Evolutionary conservation across 2,888 invertebrate species (phyloP).

Genomic region (Epicampocera succincta): DNA sequence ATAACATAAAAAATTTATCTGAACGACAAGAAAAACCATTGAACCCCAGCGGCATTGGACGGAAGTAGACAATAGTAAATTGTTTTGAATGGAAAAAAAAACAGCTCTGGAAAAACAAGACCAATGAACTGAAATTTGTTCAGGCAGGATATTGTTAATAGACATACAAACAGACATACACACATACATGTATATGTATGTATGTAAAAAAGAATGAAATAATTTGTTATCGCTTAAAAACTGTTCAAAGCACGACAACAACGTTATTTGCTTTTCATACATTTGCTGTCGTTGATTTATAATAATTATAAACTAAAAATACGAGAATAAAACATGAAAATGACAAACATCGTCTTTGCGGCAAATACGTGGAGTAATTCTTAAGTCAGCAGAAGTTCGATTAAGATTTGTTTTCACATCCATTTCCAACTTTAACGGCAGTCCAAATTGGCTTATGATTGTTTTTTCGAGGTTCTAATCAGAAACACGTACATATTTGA

Average conservation of each 20-base stretch:
- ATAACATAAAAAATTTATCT: neutral
- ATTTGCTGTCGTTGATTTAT: constrained; percentile 58
- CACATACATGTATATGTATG: constrained; percentile 3
- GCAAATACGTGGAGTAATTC: neutral
- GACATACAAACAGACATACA: too few relatives aligned
- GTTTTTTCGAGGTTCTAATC: too few relatives aligned
- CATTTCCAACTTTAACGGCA: too few relatives aligned
- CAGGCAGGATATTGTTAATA: constrained; percentile 17
- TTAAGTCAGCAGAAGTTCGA: too few relatives aligned
- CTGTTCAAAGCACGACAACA: constrained; percentile 39
- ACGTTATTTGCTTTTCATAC: constrained; percentile 13
- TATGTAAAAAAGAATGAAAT: neutral
- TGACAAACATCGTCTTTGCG: neutral
- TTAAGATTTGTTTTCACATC: too few relatives aligned
- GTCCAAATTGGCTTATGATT: too few relatives aligned
- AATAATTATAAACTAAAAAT: constrained; percentile 53
- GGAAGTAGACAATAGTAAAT: constrained; percentile 2
- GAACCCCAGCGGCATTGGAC: constrained; percentile 49
- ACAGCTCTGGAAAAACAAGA: neutral
- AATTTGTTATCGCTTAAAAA: constrained; percentile 2
- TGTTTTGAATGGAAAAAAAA: constrained; percentile 20
- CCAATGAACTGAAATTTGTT: constrained; percentile 31
- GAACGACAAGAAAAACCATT: constrained; percentile 32
- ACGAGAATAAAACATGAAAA: constrained; percentile 15
- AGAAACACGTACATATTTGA: too few relatives aligned